Conservation (phyloP, 2,888 invertebrate genomes). For the Himalopsyche anomala region DNA sequence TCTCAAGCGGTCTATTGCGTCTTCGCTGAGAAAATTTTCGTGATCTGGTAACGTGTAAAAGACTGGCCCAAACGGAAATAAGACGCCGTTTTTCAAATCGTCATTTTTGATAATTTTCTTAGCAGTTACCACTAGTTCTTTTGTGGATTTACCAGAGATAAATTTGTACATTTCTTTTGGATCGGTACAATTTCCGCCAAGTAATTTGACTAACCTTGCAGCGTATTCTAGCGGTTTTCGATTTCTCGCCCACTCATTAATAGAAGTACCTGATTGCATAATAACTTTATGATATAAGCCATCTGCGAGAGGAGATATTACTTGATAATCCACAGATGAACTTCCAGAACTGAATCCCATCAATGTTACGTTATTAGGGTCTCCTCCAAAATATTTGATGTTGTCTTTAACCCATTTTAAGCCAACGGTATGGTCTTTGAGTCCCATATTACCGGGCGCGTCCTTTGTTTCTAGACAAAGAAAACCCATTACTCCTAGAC, state of each 20-base stretch:
- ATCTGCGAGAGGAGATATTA: conserved; percentile 71
- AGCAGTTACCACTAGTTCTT: conserved; percentile 51
- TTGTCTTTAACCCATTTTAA: conserved; percentile 74
- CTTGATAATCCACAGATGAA: conserved; percentile 72
- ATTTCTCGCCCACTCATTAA: conserved; percentile 72
- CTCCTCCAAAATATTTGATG: conserved; percentile 72
- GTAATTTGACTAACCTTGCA: conserved; percentile 72
- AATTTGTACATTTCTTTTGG: conserved; percentile 73
- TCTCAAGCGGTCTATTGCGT: conserved; percentile 73
- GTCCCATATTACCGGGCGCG: conserved; percentile 75
- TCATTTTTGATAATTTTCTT: conserved; percentile 44
- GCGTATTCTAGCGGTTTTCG: conserved; percentile 70
- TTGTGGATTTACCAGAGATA: conserved; percentile 66
- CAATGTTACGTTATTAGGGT: conserved; percentile 73
- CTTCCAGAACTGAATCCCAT: conserved; percentile 75
- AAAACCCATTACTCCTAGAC: conserved; percentile 75
- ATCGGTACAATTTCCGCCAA: conserved; percentile 69
- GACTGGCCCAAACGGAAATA: conserved; percentile 72
- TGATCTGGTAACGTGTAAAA: conserved; percentile 69
- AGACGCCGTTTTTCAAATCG: conserved; percentile 65
- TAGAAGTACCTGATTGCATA: conserved; percentile 72
- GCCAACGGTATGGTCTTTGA: conserved; percentile 74
- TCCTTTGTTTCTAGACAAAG: conserved; percentile 72
- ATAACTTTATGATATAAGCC: conserved; percentile 73
- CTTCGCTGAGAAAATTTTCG: conserved; percentile 72